Conservation (phyloP, 2,888 invertebrate genomes). For the Phania funesta region DNA sequence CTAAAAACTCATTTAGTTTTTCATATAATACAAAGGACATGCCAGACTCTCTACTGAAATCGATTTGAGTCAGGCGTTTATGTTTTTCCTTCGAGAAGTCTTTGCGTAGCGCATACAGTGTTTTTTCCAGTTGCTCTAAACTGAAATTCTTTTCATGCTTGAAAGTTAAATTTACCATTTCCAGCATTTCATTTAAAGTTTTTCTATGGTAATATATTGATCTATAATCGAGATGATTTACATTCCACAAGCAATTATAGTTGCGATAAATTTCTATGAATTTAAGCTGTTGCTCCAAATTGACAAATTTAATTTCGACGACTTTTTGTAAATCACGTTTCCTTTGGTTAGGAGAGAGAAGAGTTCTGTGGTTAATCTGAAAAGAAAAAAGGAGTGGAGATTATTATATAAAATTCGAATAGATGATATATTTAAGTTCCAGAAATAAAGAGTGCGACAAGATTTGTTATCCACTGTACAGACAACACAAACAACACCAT, state of each 20-base stretch:
- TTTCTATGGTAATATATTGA: conserved; percentile 74
- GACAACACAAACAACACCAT: no score
- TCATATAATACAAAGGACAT: conserved; percentile 69
- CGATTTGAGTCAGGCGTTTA: conserved; percentile 66
- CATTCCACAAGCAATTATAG: conserved; percentile 74
- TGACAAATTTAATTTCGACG: conserved; percentile 67
- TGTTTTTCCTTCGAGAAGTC: conserved; percentile 73
- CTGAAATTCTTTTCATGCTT: conserved; percentile 49
- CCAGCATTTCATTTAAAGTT: conserved; percentile 73
- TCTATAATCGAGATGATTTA: conserved; percentile 76
- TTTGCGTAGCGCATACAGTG: conserved; percentile 72
- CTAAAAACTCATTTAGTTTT: conserved; percentile 72
- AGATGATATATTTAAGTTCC: no score
- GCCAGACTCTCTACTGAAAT: neutral
- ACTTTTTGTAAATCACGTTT: conserved; percentile 72
- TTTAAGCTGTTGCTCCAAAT: conserved; percentile 71
- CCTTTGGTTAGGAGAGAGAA: neutral
- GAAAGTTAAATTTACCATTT: conserved; percentile 71
- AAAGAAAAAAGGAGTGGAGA: neutral
- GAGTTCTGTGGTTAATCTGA: neutral
- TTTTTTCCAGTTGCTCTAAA: conserved; percentile 74
- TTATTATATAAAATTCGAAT: neutral
- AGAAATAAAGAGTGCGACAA: no score
- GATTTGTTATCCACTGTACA: no score
- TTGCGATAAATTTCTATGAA: conserved; percentile 75